Base-by-base conservation (phyloP, 1,140 invertebrate genomes). In the Centruroides sculpturatus region DNA sequence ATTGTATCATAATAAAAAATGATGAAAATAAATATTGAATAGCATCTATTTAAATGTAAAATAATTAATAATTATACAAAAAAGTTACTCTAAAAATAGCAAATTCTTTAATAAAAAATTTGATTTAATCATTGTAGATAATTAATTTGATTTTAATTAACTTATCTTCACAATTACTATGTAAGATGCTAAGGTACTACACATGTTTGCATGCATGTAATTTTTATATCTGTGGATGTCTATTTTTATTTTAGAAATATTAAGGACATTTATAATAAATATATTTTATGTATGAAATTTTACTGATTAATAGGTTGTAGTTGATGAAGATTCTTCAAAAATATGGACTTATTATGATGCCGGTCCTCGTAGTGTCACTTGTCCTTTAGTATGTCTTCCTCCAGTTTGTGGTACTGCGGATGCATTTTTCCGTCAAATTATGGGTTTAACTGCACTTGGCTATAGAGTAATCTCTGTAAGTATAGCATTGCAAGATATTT, bases 341-440 rank as follows among this genome's bases (percentile, higher is more conserved):
- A 83, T 83, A 68, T 93, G 90, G 90, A 83, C 83, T 71, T 78
- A 92, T 48, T 92, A 90, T 73, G 90, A 93, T 74, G 86, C 86
- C 61, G 89, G 87, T 50, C 89, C 90, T 7, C 84, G 85, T 70
- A 80, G 78, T 52, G 80, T 92, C 4, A 81, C 77, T 59, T 86
- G 82, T 71, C 90, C 90, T 7, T 68, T 93, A 41, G 77, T 93
- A 64, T 92, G 87, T 77, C 77, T 93, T 62, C 87, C 89, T 50
- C 89, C 90, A 49, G 89, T 87, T 2, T 89, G 87, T 69, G 89
- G 90, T 1, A 90, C 87, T 11, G 89, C 89, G 41, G 89, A 94
- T 77, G 81, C 90, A 13, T 93, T 85, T 76, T 93, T 85, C 70
- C 83, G 83, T 70, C 89, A 93, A 77, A 79, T 92, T 34, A 75